These are phyloP conservation scores for Acleris literana DNA, from an alignment of 2,888 invertebrate species.

Conservation along the genomic window DNA sequence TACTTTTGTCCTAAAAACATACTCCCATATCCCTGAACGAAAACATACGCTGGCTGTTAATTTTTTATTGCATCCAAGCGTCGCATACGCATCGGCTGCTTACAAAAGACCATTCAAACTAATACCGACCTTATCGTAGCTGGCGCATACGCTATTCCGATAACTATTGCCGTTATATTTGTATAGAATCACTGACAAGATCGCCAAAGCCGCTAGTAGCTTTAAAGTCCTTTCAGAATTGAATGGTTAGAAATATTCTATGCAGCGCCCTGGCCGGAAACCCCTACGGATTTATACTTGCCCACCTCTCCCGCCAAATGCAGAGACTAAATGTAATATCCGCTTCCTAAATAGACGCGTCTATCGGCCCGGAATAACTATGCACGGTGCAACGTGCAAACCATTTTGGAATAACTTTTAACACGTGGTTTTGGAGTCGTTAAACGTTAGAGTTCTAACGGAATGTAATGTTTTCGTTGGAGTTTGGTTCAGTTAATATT, in stretches of 20 bases:
- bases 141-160: too few relatives aligned
- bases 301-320: slow-evolving; percentile 81
- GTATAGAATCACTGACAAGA: too few relatives aligned
- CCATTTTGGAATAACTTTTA: slow-evolving; percentile 44
- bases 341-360: slow-evolving; percentile 84
- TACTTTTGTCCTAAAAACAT: slow-evolving; percentile 61
- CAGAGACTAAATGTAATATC: slow-evolving; percentile 82
- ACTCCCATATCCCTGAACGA: slow-evolving; percentile 64
- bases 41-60: slow-evolving; percentile 71
- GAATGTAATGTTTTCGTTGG: slow-evolving; percentile 17
- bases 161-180: too few relatives aligned
- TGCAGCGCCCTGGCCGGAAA: slow-evolving; percentile 78
- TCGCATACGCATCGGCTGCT: slow-evolving; percentile 70
- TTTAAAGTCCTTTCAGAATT: slow-evolving; percentile 28
- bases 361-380: slow-evolving; percentile 81
- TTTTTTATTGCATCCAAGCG: slow-evolving; percentile 69
- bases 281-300: slow-evolving; percentile 76
- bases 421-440: slow-evolving; percentile 22
- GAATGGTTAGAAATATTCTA: slow-evolving; percentile 59
- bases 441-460: slow-evolving; percentile 7
- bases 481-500: too few relatives aligned
- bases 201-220: too few relatives aligned
- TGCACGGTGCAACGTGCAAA: slow-evolving; percentile 59
- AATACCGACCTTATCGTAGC: too few relatives aligned
- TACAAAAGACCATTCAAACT: slow-evolving; percentile 51